phyloP scores from a whole-genome alignment of 2,797 vertebrate species.

The Hybognathus amarus region DNA sequence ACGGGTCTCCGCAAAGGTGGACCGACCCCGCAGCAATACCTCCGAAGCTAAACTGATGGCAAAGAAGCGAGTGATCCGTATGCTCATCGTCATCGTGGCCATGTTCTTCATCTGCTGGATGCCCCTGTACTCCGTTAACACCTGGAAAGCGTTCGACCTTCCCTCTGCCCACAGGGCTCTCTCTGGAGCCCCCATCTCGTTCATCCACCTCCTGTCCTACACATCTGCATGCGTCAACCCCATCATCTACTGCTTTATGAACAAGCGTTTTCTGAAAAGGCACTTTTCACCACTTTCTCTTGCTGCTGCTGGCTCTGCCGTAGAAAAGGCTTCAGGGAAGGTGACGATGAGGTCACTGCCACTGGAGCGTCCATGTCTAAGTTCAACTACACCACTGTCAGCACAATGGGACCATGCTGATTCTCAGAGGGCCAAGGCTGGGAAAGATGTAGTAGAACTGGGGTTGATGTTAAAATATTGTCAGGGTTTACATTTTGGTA shows the following conservation, averaged over 20 bases:
- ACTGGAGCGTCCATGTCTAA: conserved; percentile 88
- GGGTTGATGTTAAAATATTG: neutral
- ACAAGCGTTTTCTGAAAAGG: conserved; percentile 93
- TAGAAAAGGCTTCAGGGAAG: conserved; percentile 38
- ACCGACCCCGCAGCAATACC: conserved; percentile 81
- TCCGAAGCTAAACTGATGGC: conserved; percentile 88
- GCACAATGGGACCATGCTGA: conserved; percentile 87
- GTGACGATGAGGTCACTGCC: conserved; percentile 79
- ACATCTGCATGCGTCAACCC: conserved; percentile 92
- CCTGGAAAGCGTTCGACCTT: conserved; percentile 89
- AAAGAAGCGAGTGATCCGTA: conserved; percentile 93
- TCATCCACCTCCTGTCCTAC: conserved; percentile 92
- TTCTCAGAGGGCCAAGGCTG: neutral
- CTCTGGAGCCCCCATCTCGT: conserved; percentile 90
- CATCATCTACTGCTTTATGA: conserved; percentile 98
- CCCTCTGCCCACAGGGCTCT: conserved; percentile 79
- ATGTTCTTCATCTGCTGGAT: conserved; percentile 96
- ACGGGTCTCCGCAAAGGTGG: conserved; percentile 62
- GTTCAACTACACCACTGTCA: conserved; percentile 95
- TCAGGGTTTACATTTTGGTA: neutral
- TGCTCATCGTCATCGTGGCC: conserved; percentile 92
- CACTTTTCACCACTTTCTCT: conserved; percentile 83
- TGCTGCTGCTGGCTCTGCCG: conserved; percentile 77
- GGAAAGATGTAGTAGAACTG: neutral
- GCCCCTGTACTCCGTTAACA: conserved; percentile 92